A percentile compares a stretch with the other conserved stretches of the same genome.
phyloP scores from a whole-genome alignment of 2,113 vertebrate species.

The Tenrec ecaudatus region DNA sequence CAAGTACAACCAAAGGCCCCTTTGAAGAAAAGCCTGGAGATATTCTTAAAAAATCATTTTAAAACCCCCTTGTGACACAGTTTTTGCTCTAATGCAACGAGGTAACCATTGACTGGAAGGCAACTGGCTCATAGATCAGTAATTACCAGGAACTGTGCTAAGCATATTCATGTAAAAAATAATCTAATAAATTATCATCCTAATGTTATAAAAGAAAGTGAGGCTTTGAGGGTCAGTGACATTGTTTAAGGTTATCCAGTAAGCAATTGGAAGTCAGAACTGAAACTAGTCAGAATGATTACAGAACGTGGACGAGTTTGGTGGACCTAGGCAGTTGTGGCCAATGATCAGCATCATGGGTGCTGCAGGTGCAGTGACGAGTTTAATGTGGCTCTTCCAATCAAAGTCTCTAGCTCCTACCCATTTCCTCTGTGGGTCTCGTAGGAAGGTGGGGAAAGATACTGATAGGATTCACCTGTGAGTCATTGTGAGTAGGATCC shows the following conservation, averaged over 20 bases:
- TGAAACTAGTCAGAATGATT: constrained; percentile 33
- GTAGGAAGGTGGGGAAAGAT: too few relatives aligned
- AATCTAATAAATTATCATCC: not conserved
- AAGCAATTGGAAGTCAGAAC: not conserved
- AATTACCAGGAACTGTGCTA: not conserved
- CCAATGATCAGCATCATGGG: not conserved
- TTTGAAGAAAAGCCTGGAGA: not conserved
- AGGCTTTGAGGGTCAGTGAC: constrained; percentile 3
- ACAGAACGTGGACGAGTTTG: constrained; percentile 30
- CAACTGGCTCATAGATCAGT: not conserved
- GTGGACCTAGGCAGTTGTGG: constrained; percentile 27
- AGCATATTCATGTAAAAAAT: not conserved
- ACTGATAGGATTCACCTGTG: too few relatives aligned
- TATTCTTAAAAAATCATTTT: not conserved
- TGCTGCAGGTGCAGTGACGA: too few relatives aligned
- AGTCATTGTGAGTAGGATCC: too few relatives aligned
- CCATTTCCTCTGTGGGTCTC: too few relatives aligned
- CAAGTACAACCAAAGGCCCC: not conserved
- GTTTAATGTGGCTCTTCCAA: too few relatives aligned
- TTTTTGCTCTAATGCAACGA: not conserved
- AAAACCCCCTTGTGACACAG: not conserved
- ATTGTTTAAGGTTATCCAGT: not conserved
- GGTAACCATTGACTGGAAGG: not conserved
- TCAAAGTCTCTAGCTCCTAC: too few relatives aligned
- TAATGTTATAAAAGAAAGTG: constrained; percentile 8